These are phyloP conservation scores for Glaucomys volans DNA, from an alignment of 2,113 vertebrate species.

Conservation along the genomic window DNA sequence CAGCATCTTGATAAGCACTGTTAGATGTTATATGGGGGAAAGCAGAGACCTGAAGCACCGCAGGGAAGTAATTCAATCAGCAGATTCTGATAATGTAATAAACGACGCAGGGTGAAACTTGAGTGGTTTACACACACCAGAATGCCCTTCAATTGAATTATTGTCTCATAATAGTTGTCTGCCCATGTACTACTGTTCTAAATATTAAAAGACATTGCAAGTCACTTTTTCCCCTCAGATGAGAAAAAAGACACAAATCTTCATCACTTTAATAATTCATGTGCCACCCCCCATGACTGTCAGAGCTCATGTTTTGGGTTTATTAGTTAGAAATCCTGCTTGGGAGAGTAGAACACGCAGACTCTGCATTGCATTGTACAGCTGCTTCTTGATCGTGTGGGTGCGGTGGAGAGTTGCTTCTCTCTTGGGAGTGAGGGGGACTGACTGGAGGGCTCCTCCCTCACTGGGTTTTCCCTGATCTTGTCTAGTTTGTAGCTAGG, in stretches of 20 bases:
- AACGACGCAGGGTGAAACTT: slow-evolving; percentile 36
- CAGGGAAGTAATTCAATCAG: slow-evolving; percentile 69
- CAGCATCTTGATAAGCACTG: slow-evolving; percentile 51
- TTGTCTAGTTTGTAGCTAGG: neutral
- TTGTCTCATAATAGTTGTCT: slow-evolving; percentile 18
- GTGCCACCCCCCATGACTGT: neutral
- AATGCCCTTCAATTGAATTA: slow-evolving; percentile 54
- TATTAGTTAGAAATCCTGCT: neutral
- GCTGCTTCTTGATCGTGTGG: neutral
- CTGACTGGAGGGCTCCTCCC: neutral
- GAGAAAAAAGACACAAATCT: neutral
- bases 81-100: slow-evolving; percentile 62
- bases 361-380: neutral
- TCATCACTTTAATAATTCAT: neutral
- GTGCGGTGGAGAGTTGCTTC: neutral
- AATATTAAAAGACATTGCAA: slow-evolving; percentile 41
- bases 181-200: slow-evolving; percentile 32
- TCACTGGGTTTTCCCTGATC: neutral
- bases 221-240: neutral
- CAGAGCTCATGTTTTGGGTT: neutral
- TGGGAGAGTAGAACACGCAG: neutral
- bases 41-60: slow-evolving; percentile 62
- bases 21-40: neutral
- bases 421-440: neutral
- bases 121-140: neutral